Percentiles rank a stretch among this genome's conserved stretches.
Conservation (phyloP, 2,888 invertebrate species). For the Xestia sexstrigata region DNA sequence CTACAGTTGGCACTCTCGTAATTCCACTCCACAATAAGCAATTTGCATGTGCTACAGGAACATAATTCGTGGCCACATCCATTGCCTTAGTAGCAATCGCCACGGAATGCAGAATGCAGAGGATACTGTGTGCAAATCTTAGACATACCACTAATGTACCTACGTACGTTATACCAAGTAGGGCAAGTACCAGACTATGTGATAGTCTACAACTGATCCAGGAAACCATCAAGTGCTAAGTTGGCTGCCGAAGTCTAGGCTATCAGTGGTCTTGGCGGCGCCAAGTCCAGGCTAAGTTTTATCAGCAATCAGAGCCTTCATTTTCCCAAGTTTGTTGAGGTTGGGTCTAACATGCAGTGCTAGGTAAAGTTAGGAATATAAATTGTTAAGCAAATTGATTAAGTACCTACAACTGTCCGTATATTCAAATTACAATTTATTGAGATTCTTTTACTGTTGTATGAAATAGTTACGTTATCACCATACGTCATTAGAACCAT, state of each 20-base stretch:
- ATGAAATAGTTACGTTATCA: not conserved
- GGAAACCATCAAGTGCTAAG: constrained; percentile 22
- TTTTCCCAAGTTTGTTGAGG: constrained; percentile 1
- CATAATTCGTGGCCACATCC: constrained; percentile 37
- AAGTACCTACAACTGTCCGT: not conserved
- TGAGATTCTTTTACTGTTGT: not conserved
- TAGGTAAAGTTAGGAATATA: not conserved
- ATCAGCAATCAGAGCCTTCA: constrained; percentile 11
- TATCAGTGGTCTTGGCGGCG: constrained; percentile 14
- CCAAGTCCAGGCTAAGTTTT: constrained; percentile 24
- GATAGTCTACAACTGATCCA: constrained; percentile 11
- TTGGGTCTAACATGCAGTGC: not conserved
- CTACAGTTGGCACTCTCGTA: not conserved
- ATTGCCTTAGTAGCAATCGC: constrained; percentile 31
- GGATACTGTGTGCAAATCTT: constrained; percentile 32
- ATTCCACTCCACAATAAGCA: constrained; percentile 37
- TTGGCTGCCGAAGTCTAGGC: constrained; percentile 6
- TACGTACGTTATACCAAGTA: constrained; percentile 26
- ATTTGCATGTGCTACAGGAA: constrained; percentile 18
- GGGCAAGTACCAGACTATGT: not conserved
- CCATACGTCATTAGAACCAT: too few relatives aligned
- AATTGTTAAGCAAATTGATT: not conserved
- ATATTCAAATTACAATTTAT: not conserved
- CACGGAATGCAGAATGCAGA: constrained; percentile 55
- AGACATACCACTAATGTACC: constrained; percentile 42